Percentiles rank a stretch among this genome's conserved stretches.
phyloP scores from a whole-genome alignment of 2,797 vertebrate genomes.

The Melanotaenia maccullochi region DNA sequence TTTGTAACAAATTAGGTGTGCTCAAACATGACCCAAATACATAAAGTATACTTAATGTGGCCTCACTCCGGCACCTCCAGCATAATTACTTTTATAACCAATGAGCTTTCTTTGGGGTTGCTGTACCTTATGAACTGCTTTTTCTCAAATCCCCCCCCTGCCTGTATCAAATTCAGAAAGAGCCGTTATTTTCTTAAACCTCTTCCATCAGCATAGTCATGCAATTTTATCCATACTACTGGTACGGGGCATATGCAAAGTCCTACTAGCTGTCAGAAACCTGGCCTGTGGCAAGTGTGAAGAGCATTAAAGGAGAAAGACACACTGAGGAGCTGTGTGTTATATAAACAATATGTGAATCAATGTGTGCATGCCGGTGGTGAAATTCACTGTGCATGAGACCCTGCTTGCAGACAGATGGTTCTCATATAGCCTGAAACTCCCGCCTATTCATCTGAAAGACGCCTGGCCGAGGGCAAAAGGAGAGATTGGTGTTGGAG shows the following conservation, averaged over 20 bases:
- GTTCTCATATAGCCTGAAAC: slow-evolving; percentile 56
- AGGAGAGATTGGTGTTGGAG: slow-evolving; percentile 33
- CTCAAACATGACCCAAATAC: slow-evolving; percentile 87
- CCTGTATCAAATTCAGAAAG: slow-evolving; percentile 49
- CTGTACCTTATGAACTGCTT: slow-evolving; percentile 27
- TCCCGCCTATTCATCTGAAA: slow-evolving; percentile 61
- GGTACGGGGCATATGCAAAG: slow-evolving; percentile 15
- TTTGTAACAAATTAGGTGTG: slow-evolving; percentile 82
- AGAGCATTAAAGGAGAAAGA: slow-evolving; percentile 21
- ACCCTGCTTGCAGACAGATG: slow-evolving; percentile 64
- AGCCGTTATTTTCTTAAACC: slow-evolving; percentile 26
- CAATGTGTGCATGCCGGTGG: slow-evolving; percentile 23
- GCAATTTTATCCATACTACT: slow-evolving; percentile 19
- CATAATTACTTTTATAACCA: slow-evolving; percentile 76
- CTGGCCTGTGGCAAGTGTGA: slow-evolving; percentile 32
- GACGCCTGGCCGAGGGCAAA: slow-evolving; percentile 55
- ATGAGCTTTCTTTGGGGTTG: slow-evolving; percentile 54
- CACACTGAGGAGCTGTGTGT: neutral
- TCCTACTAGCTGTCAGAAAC: slow-evolving; percentile 39
- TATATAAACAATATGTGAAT: slow-evolving; percentile 16
- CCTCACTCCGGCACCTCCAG: slow-evolving; percentile 70
- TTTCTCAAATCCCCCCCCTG: slow-evolving; percentile 20
- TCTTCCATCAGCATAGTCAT: slow-evolving; percentile 31
- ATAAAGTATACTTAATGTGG: slow-evolving; percentile 83
- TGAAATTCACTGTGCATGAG: slow-evolving; percentile 20